A percentile compares a stretch with the other conserved stretches of the same genome.
phyloP scores from a whole-genome alignment of 2,113 vertebrate genomes.

The Microtus richardsoni region DNA sequence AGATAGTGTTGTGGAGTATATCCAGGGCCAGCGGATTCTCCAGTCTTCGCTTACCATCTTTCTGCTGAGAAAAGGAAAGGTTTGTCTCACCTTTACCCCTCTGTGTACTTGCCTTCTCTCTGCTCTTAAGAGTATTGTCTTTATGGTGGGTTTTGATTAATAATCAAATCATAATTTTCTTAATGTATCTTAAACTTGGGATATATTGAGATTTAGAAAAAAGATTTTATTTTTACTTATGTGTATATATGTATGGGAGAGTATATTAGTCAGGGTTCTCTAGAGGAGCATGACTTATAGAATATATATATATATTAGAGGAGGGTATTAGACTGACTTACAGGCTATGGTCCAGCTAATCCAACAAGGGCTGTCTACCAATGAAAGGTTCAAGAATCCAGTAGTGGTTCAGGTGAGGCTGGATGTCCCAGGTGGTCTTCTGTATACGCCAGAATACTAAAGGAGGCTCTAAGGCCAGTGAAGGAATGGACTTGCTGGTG shows the following conservation, averaged over 20 bases:
- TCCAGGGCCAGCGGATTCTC: not conserved
- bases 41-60: not conserved
- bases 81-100: not conserved
- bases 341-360: not conserved
- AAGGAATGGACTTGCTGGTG: not conserved
- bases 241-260: not conserved
- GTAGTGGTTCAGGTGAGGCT: not conserved
- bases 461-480: not conserved
- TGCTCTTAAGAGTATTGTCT: not conserved
- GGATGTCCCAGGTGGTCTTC: not conserved
- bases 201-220: not conserved
- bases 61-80: not conserved
- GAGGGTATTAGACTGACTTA: not conserved
- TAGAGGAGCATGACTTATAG: not conserved
- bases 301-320: not conserved
- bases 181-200: not conserved
- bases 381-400: not conserved
- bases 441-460: not conserved
- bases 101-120: fast-evolving
- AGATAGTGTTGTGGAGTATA: constrained; percentile 19
- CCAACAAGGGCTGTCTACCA: not conserved
- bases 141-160: not conserved
- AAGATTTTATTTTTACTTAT: not conserved
- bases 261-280: not conserved
- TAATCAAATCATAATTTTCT: not conserved